Evolutionary conservation across 1,140 invertebrate genomes (phyloP).

Genomic region (Pseudobourletiella spinata): DNA sequence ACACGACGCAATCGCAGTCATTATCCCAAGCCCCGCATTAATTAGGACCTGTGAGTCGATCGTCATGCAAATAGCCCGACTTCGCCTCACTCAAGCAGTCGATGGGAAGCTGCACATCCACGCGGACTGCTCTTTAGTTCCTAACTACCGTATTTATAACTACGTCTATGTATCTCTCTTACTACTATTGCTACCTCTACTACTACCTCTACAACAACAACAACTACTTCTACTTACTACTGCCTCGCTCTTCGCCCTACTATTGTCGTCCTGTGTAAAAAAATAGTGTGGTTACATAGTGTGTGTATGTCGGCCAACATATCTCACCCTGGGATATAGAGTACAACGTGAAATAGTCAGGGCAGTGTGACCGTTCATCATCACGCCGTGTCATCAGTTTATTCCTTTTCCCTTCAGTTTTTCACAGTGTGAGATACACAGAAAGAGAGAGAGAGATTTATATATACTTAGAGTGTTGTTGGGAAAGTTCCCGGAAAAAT

Average conservation of each 20-base stretch:
- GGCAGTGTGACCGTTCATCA: too few relatives aligned
- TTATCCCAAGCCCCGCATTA: constrained; percentile 36
- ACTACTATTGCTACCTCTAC: not conserved
- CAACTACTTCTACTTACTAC: too few relatives aligned
- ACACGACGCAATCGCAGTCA: constrained; percentile 35
- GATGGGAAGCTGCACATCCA: constrained; percentile 32
- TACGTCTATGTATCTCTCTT: constrained; percentile 1
- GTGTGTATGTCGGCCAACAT: too few relatives aligned
- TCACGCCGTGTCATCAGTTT: too few relatives aligned
- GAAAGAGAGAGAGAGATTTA: too few relatives aligned
- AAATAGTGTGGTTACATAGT: too few relatives aligned
- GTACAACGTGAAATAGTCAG: too few relatives aligned
- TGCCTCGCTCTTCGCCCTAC: not conserved
- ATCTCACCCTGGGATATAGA: not conserved
- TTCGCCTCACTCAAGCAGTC: constrained; percentile 33
- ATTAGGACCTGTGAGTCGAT: constrained; percentile 36
- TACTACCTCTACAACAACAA: too few relatives aligned
- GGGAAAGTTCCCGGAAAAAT: too few relatives aligned
- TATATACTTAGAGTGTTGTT: too few relatives aligned
- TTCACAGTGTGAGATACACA: too few relatives aligned
- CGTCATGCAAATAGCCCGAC: constrained; percentile 35
- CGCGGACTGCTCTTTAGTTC: constrained; percentile 30
- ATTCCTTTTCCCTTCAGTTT: too few relatives aligned
- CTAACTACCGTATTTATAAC: constrained; percentile 9
- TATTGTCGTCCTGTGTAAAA: not conserved